Percentiles rank a stretch among this genome's conserved stretches.
phyloP scores from a whole-genome alignment of 2,888 invertebrate species.

The Stictocephala bisonia region DNA sequence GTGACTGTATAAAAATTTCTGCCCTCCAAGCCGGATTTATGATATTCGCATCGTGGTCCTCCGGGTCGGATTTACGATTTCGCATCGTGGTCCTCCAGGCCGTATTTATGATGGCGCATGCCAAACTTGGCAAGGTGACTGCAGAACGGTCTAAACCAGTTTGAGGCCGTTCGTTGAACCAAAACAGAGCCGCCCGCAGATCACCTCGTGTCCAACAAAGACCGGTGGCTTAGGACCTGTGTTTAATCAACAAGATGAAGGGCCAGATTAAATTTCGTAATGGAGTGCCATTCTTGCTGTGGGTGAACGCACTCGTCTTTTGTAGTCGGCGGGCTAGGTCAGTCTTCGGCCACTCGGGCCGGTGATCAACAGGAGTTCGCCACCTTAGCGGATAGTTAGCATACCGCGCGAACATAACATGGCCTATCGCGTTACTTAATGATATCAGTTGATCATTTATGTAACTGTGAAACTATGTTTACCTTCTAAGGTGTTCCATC shows the following conservation, averaged over 20 bases:
- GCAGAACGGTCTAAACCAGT: conserved; percentile 12
- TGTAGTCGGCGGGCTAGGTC: no score
- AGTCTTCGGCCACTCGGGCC: no score
- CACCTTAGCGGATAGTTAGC: no score
- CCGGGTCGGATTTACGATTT: conserved; percentile 9
- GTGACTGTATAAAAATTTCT: background rate
- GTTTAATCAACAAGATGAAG: background rate
- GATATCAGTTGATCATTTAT: no score
- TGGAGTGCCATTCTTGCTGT: conserved; percentile 13
- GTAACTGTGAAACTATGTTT: no score
- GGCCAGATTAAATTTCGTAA: conserved; percentile 14
- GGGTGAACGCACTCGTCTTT: conserved; percentile 19
- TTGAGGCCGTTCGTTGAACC: conserved; percentile 34
- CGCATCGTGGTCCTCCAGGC: no score
- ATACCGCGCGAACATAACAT: no score
- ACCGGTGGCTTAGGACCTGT: conserved; percentile 20
- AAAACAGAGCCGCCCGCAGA: conserved; percentile 16
- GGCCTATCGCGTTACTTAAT: no score
- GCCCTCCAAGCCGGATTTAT: conserved; percentile 8
- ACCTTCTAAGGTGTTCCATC: no score
- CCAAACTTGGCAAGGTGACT: background rate
- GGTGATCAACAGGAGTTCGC: no score
- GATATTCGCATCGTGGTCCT: background rate
- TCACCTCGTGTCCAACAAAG: conserved; percentile 19
- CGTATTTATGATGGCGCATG: conserved; percentile 10